phyloP scores from a whole-genome alignment of 2,888 invertebrate genomes.

The Sarcophaga variegata region DNA sequence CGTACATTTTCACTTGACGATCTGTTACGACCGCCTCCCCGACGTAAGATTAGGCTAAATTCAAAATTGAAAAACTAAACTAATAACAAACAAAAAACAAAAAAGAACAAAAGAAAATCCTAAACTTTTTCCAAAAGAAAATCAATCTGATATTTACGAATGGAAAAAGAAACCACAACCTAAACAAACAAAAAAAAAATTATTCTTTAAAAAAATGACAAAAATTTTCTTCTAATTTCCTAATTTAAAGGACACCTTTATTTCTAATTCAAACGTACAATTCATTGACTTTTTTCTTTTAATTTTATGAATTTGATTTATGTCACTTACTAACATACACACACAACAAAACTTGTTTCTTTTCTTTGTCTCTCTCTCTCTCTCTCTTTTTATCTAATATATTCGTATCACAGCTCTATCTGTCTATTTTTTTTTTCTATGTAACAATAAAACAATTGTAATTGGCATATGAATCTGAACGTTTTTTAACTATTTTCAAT shows the following conservation, averaged over 20 bases:
- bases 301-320: neutral
- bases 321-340: neutral
- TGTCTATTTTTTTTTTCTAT: conserved; percentile 48
- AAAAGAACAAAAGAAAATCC: conserved; percentile 28
- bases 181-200: neutral
- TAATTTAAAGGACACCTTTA: conserved; percentile 19
- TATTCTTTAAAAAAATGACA: neutral
- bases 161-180: neutral
- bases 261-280: conserved; percentile 24
- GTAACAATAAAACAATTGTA: conserved; percentile 34
- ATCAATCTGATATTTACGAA: neutral
- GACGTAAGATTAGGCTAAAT: conserved; percentile 86
- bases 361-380: conserved; percentile 37
- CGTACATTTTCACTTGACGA: conserved; percentile 94
- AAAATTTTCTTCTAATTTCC: conserved; percentile 44
- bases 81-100: conserved; percentile 43
- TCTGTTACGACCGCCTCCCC: conserved; percentile 91
- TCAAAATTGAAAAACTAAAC: conserved; percentile 71
- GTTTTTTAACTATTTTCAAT: conserved; percentile 35
- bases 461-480: conserved; percentile 58
- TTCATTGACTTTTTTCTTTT: neutral
- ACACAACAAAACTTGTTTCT: conserved; percentile 17
- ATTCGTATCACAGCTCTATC: conserved; percentile 10
- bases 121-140: conserved; percentile 15
- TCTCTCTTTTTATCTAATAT: neutral